phyloP scores from a whole-genome alignment of 2,888 invertebrate genomes.

The Athalia circularis region DNA sequence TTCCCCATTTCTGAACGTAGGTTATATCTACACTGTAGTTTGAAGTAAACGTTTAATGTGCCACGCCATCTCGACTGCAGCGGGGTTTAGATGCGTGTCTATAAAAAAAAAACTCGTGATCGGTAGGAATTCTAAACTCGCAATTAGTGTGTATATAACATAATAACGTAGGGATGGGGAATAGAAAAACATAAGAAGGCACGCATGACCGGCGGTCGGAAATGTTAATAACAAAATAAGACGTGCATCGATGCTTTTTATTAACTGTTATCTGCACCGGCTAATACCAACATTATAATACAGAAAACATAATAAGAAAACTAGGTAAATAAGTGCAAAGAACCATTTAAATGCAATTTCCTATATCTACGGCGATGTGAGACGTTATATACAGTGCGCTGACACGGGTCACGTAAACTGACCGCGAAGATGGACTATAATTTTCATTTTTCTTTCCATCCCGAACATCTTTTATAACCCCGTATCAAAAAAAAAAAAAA shows the following conservation, averaged over 20 bases:
- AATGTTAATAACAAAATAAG: conserved; percentile 46
- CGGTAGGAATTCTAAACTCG: conserved; percentile 55
- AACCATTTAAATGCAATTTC: not conserved
- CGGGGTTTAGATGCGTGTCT: not conserved
- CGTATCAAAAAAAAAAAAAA: no score
- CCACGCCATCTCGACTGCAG: not conserved
- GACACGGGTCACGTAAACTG: not conserved
- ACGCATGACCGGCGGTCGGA: conserved; percentile 45
- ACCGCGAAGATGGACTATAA: not conserved
- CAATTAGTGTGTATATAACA: conserved; percentile 39
- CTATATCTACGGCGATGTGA: not conserved
- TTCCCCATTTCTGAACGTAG: no score
- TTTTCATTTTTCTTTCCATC: no score
- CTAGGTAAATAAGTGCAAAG: conserved; percentile 2
- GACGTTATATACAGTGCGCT: not conserved
- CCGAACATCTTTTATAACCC: no score
- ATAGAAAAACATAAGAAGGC: conserved; percentile 40
- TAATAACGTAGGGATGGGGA: conserved; percentile 15
- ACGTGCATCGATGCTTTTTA: conserved; percentile 36
- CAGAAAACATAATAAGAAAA: conserved; percentile 1
- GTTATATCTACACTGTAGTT: no score
- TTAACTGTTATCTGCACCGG: conserved; percentile 12
- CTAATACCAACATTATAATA: conserved; percentile 12
- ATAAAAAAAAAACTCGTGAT: conserved; percentile 48
- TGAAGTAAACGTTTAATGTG: not conserved